Percentiles rank a stretch among this genome's conserved stretches.
These are phyloP conservation scores for Odocoileus hemionus DNA, from an alignment of 2,113 vertebrate genomes.

Conservation along the genomic window DNA sequence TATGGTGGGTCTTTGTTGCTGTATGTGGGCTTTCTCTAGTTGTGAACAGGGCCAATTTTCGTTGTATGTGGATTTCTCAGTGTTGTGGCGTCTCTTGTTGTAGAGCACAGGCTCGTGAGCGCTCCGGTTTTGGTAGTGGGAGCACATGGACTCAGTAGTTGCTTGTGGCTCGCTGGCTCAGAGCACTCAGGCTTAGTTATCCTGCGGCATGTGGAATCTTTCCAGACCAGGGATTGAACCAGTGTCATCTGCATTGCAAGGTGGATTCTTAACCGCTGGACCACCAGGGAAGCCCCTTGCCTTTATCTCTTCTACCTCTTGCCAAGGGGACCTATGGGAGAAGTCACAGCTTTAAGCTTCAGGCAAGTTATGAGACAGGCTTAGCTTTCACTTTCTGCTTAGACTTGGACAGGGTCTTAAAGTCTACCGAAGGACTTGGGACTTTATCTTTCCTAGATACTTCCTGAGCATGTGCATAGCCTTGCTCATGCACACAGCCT, in stretches of 20 bases:
- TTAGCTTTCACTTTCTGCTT: neutral
- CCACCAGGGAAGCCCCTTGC: neutral
- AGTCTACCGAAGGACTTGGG: neutral
- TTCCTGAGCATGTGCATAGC: neutral
- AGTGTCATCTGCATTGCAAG: neutral
- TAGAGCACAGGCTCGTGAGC: neutral
- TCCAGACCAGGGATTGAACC: neutral
- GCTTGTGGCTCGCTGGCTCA: neutral
- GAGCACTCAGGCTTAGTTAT: neutral
- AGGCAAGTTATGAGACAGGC: neutral
- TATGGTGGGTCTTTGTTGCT: neutral
- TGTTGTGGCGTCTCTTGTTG: neutral
- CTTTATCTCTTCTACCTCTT: neutral
- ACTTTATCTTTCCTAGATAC: neutral
- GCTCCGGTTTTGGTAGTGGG: accelerated
- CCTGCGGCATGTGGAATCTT: neutral
- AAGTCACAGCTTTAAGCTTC: neutral
- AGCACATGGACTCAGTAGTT: neutral
- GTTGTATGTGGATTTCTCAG: neutral
- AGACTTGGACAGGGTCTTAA: neutral
- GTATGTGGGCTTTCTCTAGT: neutral
- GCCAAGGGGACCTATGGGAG: neutral
- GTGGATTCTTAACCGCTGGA: neutral
- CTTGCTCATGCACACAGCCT: neutral
- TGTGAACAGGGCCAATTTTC: neutral